These are phyloP conservation scores for Corticium candelabrum DNA, from an alignment of 37 sponge, comb jelly and placozoan species.

Conservation along the genomic window DNA sequence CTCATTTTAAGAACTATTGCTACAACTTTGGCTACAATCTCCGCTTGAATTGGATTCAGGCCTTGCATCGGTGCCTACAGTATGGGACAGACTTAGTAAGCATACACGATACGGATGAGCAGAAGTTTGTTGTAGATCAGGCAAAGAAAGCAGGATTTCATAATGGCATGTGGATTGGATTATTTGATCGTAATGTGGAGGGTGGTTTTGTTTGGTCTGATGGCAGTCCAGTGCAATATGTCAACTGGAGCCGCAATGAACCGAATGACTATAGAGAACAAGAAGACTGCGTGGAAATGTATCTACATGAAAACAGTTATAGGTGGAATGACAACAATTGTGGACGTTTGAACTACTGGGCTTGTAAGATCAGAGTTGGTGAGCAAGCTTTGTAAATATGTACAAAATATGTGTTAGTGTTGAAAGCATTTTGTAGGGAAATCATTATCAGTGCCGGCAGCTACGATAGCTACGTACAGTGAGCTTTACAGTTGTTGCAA, in stretches of 20 bases:
- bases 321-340: not conserved
- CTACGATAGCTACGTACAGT: too few species aligned
- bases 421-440: too few species aligned
- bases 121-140: not conserved
- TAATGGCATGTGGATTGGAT: not conserved
- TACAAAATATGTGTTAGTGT: too few species aligned
- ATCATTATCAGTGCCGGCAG: too few species aligned
- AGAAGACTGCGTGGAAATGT: not conserved
- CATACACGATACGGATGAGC: not conserved
- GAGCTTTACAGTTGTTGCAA: too few species aligned
- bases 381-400: too few species aligned
- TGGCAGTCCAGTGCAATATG: not conserved
- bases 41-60: not conserved
- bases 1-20: not conserved
- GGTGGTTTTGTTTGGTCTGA: not conserved
- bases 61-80: not conserved
- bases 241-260: not conserved
- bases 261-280: not conserved
- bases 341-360: not conserved
- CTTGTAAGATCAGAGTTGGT: not conserved
- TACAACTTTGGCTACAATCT: not conserved
- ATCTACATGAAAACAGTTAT: not conserved
- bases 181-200: slow-evolving; percentile 5
- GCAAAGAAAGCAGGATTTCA: not conserved
- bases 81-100: not conserved